A percentile compares a stretch with the other conserved stretches of the same genome.
These are phyloP conservation scores for Caerostris darwini DNA, from an alignment of 1,140 invertebrate species.

Conservation along the genomic window DNA sequence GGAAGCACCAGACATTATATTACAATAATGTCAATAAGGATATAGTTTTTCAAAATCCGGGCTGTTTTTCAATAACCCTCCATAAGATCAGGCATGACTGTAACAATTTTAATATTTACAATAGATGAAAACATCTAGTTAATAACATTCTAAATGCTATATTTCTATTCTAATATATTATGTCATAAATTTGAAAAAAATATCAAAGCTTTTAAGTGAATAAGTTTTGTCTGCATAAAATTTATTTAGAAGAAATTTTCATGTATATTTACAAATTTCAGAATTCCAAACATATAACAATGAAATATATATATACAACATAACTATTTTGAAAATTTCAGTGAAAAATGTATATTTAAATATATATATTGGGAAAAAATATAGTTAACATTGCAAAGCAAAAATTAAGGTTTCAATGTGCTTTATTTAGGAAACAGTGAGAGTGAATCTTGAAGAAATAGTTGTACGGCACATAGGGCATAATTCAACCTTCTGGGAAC, in stretches of 20 bases:
- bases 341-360: background rate
- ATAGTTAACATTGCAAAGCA: conserved; percentile 14
- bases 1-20: too few species aligned
- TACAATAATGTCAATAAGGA: too few species aligned
- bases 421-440: conserved; percentile 57
- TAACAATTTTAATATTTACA: too few species aligned
- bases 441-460: conserved; percentile 61
- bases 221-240: conserved; percentile 19
- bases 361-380: background rate
- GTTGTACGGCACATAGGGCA: conserved; percentile 76
- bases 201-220: background rate
- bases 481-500: conserved; percentile 22
- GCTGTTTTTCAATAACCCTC: too few species aligned
- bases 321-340: background rate
- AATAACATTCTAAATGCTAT: too few species aligned
- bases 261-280: conserved; percentile 25
- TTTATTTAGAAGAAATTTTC: background rate
- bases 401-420: conserved; percentile 41
- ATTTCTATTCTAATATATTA: too few species aligned
- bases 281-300: conserved; percentile 34
- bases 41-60: too few species aligned
- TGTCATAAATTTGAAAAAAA: too few species aligned
- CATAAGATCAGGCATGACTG: too few species aligned
- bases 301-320: background rate
- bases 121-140: too few species aligned